phyloP scores from a whole-genome alignment of 2,113 vertebrate genomes.

The Corydoras maculifer region DNA sequence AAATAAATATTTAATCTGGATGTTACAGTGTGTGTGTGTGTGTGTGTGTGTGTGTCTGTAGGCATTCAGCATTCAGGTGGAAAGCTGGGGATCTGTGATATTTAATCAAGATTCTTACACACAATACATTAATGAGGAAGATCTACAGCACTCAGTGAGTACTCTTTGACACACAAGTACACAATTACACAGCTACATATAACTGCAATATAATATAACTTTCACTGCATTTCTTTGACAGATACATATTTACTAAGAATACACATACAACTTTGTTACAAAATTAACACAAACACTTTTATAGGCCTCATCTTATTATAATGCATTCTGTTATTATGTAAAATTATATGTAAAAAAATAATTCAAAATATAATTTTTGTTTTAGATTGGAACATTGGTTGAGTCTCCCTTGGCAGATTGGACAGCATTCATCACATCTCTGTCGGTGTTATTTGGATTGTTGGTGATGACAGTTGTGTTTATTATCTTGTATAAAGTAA shows the following conservation, averaged over 20 bases:
- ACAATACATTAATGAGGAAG: conserved; percentile 12
- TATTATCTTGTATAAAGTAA: too few relatives aligned
- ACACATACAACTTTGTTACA: too few relatives aligned
- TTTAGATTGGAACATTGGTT: neutral
- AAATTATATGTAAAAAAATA: too few relatives aligned
- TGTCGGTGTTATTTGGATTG: neutral
- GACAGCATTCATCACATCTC: neutral
- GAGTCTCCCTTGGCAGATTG: neutral
- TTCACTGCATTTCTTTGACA: too few relatives aligned
- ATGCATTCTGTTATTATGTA: too few relatives aligned
- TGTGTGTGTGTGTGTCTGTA: neutral
- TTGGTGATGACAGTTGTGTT: neutral
- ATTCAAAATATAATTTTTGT: neutral
- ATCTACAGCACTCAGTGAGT: conserved; percentile 13
- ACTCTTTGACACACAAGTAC: neutral
- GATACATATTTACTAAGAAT: too few relatives aligned
- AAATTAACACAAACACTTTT: too few relatives aligned
- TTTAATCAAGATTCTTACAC: conserved; percentile 11
- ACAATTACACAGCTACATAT: neutral
- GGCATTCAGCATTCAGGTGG: neutral
- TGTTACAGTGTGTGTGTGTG: too few relatives aligned
- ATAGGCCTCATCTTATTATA: too few relatives aligned
- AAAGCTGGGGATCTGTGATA: neutral
- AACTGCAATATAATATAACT: too few relatives aligned
- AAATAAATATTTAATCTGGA: too few relatives aligned